Evolutionary conservation across 2,113 vertebrate species (phyloP).

Genomic region (Silurus meridionalis): DNA sequence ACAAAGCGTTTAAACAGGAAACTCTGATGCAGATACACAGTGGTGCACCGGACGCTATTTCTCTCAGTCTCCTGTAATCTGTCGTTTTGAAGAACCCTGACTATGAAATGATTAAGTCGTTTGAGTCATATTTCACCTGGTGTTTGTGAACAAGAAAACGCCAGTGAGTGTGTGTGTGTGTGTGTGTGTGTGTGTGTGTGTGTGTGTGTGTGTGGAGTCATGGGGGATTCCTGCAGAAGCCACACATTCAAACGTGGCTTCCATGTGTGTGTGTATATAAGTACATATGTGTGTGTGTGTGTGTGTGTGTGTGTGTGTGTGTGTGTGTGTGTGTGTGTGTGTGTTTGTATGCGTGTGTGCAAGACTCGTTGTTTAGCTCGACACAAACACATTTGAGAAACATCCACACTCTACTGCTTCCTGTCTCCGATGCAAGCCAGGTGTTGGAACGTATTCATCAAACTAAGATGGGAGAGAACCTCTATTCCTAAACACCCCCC

Average conservation of each 20-base stretch:
- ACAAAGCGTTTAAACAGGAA: constrained; percentile 42
- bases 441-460: constrained; percentile 81
- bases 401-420: constrained; percentile 48
- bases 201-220: constrained; percentile 6
- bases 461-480: constrained; percentile 49
- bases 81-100: constrained; percentile 40
- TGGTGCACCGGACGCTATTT: constrained; percentile 1
- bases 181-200: background rate
- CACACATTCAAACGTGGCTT: constrained; percentile 1
- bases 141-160: background rate
- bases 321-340: constrained; percentile 17
- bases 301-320: constrained; percentile 25
- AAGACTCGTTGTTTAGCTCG: constrained; percentile 41
- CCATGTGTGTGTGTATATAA: constrained; percentile 33
- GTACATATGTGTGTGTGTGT: background rate
- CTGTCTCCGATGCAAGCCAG: constrained; percentile 65
- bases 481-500: background rate
- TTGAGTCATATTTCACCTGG: background rate
- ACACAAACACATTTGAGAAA: constrained; percentile 44
- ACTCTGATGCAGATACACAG: constrained; percentile 29
- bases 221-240: background rate
- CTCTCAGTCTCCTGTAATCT: background rate
- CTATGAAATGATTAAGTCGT: constrained; percentile 4
- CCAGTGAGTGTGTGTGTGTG: background rate
- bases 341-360: constrained; percentile 23